Percentiles rank a stretch among this genome's conserved stretches.
These are phyloP conservation scores for Omphaloscelis lunosa DNA, from an alignment of 2,888 invertebrate genomes.

Conservation along the genomic window DNA sequence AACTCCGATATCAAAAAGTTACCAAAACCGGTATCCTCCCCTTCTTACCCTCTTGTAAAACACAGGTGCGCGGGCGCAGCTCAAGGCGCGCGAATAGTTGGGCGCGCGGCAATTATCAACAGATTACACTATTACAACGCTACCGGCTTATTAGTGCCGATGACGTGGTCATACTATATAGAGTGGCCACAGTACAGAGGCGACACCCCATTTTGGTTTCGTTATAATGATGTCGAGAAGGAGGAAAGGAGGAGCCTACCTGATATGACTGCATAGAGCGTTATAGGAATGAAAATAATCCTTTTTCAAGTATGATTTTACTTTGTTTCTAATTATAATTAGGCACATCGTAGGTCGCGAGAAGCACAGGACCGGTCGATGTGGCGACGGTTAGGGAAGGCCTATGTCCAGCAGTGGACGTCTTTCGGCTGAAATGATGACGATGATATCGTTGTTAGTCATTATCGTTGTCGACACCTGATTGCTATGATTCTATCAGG, in stretches of 20 bases:
- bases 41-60: slow-evolving; percentile 5
- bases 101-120: slow-evolving; percentile 62
- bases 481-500: neutral
- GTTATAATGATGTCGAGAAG: neutral
- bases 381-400: too few species aligned
- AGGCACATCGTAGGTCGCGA: neutral
- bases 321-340: neutral
- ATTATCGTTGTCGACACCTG: neutral
- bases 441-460: neutral
- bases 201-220: neutral
- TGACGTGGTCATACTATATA: slow-evolving; percentile 81
- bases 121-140: slow-evolving; percentile 83
- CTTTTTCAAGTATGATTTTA: neutral
- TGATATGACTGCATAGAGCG: neutral
- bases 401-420: neutral
- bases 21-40: neutral
- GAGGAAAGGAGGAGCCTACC: neutral
- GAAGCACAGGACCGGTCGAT: neutral
- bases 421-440: neutral
- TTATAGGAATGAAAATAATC: neutral
- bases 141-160: slow-evolving; percentile 86
- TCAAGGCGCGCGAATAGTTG: slow-evolving; percentile 58
- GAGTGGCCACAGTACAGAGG: slow-evolving; percentile 20
- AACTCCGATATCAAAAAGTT: neutral
- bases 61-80: slow-evolving; percentile 64